Percentiles rank a stretch among this genome's conserved stretches.
phyloP scores from a whole-genome alignment of 2,888 invertebrate species.

The Drosophila pseudotalamancana region DNA sequence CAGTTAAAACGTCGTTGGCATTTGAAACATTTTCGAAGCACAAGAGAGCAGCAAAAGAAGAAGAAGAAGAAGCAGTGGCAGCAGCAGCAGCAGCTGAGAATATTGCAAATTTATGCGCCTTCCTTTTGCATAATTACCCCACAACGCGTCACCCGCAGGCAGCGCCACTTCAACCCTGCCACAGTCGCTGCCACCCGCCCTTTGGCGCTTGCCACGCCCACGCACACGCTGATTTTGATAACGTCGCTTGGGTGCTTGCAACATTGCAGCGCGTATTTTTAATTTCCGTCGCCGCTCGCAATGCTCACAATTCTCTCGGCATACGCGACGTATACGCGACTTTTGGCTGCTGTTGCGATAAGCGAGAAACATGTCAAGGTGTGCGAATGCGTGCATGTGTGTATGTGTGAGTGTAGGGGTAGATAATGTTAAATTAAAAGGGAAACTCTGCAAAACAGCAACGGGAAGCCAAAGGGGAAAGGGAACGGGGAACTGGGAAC shows the following conservation, averaged over 20 bases:
- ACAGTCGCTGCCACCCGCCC: neutral
- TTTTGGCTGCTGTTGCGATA: slow-evolving; percentile 67
- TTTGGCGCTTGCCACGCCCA: slow-evolving; percentile 29
- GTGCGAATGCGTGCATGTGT: slow-evolving; percentile 20
- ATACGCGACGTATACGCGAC: slow-evolving; percentile 58
- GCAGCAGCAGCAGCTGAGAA: slow-evolving; percentile 52
- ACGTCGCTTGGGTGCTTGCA: slow-evolving; percentile 75
- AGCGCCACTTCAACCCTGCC: neutral
- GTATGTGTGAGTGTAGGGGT: slow-evolving; percentile 40
- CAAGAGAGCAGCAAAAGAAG: slow-evolving; percentile 24
- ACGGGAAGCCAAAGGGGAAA: slow-evolving; percentile 22
- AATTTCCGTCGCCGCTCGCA: slow-evolving; percentile 70
- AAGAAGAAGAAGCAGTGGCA: slow-evolving; percentile 10
- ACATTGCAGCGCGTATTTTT: slow-evolving; percentile 79
- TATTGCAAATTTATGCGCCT: slow-evolving; percentile 79
- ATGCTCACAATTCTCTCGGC: slow-evolving; percentile 44
- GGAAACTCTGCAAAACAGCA: slow-evolving; percentile 73
- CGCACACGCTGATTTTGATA: slow-evolving; percentile 72
- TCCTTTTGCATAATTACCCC: slow-evolving; percentile 78
- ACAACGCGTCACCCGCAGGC: slow-evolving; percentile 58
- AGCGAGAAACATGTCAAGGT: slow-evolving; percentile 77
- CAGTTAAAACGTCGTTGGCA: slow-evolving; percentile 78
- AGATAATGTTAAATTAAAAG: slow-evolving; percentile 78
- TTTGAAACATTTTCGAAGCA: slow-evolving; percentile 64
- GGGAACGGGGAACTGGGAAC: slow-evolving; percentile 36